phyloP scores from a whole-genome alignment of 2,113 vertebrate species.

The Candoia aspera region DNA sequence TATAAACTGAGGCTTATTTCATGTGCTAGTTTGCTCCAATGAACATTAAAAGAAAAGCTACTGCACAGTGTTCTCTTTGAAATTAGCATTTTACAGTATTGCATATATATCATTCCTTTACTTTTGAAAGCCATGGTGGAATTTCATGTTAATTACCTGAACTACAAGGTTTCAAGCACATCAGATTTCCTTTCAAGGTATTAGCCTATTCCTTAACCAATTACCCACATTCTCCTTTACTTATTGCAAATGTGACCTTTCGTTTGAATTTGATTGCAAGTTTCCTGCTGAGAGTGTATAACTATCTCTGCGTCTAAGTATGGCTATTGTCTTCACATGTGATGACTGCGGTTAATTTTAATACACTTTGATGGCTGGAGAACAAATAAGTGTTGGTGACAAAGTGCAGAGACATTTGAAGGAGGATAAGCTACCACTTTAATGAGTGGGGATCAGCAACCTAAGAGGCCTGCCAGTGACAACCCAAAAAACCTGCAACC shows the following conservation, averaged over 20 bases:
- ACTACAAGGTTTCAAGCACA: conserved; percentile 82
- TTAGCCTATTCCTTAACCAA: conserved; percentile 87
- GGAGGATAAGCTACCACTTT: conserved; percentile 80
- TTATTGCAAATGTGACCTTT: conserved; percentile 99
- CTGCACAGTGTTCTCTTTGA: conserved; percentile 25
- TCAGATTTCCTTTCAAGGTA: conserved; percentile 84
- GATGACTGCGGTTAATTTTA: conserved; percentile 86
- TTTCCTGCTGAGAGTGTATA: conserved; percentile 79
- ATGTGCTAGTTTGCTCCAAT: accelerated
- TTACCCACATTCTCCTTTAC: conserved; percentile 87
- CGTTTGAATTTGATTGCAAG: conserved; percentile 87
- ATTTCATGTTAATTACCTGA: conserved; percentile 73
- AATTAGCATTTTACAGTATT: conserved; percentile 12
- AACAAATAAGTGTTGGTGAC: conserved; percentile 88
- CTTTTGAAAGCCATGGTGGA: conserved; percentile 66
- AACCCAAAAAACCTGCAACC: conserved; percentile 67
- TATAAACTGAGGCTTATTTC: background rate
- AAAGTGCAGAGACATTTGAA: conserved; percentile 77
- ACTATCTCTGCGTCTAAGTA: conserved; percentile 68
- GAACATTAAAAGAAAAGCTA: conserved; percentile 29
- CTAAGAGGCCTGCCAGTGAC: conserved; percentile 65
- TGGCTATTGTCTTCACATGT: conserved; percentile 71
- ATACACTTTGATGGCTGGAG: conserved; percentile 86
- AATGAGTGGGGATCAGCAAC: conserved; percentile 86
- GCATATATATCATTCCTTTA: conserved; percentile 10